A percentile compares a stretch with the other conserved stretches of the same genome.
Conservation (phyloP, 2,113 vertebrate species). For the Xiphias gladius region DNA sequence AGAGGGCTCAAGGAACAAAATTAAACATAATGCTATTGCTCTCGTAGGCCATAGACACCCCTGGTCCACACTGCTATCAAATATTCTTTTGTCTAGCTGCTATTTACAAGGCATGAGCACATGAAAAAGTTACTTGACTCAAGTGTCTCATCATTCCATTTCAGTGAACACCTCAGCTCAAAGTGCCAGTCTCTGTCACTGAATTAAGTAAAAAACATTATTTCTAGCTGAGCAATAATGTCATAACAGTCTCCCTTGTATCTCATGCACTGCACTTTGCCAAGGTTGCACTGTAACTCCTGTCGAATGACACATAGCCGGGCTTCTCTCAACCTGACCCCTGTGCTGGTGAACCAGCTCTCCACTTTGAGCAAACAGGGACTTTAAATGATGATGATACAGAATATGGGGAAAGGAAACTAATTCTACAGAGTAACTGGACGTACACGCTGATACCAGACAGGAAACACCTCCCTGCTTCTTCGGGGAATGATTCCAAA, state of each 20-base stretch:
- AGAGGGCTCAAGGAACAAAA: slow-evolving; percentile 11
- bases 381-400: slow-evolving; percentile 67
- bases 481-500: background rate
- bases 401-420: slow-evolving; percentile 19
- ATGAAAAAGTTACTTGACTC: slow-evolving; percentile 32
- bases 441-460: background rate
- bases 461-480: background rate
- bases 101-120: slow-evolving; percentile 46
- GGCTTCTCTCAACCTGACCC: slow-evolving; percentile 6
- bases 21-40: slow-evolving; percentile 8
- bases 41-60: background rate
- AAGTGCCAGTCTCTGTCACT: slow-evolving; percentile 53
- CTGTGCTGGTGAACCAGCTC: background rate
- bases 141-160: slow-evolving; percentile 60
- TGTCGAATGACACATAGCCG: slow-evolving; percentile 43
- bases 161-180: slow-evolving; percentile 47
- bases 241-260: slow-evolving; percentile 65
- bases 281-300: slow-evolving; percentile 74
- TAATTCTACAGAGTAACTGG: background rate
- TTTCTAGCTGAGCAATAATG: slow-evolving; percentile 14
- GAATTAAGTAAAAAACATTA: slow-evolving; percentile 51
- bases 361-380: slow-evolving; percentile 5
- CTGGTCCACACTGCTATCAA: slow-evolving; percentile 16
- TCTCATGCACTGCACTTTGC: slow-evolving; percentile 58
- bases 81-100: slow-evolving; percentile 30